Conservation (phyloP, 2,113 vertebrate genomes). For the human (Homo sapiens) region DNA sequence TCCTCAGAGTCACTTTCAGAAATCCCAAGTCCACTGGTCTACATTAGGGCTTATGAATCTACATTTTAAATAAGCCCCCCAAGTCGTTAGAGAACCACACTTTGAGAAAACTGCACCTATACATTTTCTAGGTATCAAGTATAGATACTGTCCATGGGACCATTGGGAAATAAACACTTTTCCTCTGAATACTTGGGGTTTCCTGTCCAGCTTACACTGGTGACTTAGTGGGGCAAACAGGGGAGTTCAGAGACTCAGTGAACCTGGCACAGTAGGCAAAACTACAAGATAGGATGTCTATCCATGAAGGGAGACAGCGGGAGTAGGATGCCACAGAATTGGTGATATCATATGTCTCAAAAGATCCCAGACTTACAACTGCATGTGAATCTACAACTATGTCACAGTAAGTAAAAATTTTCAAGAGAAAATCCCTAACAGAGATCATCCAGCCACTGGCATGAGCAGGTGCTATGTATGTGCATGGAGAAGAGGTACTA, state of each 20-base stretch:
- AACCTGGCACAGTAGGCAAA: background rate
- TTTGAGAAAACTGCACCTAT: background rate
- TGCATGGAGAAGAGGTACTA: background rate
- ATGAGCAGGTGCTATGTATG: background rate
- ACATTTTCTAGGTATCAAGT: background rate
- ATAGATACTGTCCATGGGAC: background rate
- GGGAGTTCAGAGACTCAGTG: background rate
- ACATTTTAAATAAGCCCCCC: background rate
- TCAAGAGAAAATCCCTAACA: background rate
- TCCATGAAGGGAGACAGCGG: background rate
- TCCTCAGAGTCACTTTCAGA: background rate
- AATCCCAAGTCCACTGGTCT: background rate
- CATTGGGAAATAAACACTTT: background rate
- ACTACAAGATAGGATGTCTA: background rate
- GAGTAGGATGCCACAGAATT: background rate
- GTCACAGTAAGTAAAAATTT: background rate
- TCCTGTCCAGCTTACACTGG: background rate
- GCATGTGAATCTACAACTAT: background rate
- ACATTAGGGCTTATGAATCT: background rate
- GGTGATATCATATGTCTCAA: background rate
- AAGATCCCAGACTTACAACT: background rate
- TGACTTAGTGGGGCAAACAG: background rate
- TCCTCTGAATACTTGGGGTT: background rate
- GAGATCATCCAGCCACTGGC: background rate
- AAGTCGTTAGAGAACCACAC: background rate